Evolutionary conservation across 2,888 invertebrate genomes (phyloP), one percentile per base, ranked within the genome.

Genomic region (Cryptus armator): DNA sequence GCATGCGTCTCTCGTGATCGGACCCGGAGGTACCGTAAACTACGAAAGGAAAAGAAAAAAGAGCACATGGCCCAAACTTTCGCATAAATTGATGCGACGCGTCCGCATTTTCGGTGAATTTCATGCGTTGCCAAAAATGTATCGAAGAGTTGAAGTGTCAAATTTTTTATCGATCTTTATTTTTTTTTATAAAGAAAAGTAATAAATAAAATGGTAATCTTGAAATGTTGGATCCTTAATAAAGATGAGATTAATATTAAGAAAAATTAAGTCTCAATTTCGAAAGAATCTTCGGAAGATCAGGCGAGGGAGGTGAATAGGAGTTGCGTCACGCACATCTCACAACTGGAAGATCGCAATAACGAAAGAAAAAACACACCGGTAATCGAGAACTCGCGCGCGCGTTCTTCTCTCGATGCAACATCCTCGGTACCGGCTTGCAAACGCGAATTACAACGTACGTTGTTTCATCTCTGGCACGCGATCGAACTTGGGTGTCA

Each of bases 401-500:
- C 66, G 72, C 37, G 37, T 44, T 71, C 44, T 16, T 71, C 64
- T 75, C 70, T 71, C 64, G 76, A 81, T 81, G 81, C 81, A 81
- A 81, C 81, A 76, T 81, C 81, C 76, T 81, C 70, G 67, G n/a
- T 37, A 37, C 44, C 56, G 53, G 44, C 66, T 46, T 9, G n/a
- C 9, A 43, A 53, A 53, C 53, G 51, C 72, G 81, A 81, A 81
- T 81, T 81, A 81, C 67, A 81, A 67, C 68, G 62, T 72, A 78
- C 89, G 87, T 86, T 87, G 89, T 86, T 86, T 78, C 83, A 67
- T 87, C 86, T 86, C 86, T 86, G 87, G 89, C 90, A 91, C 91
- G 91, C 91, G 90, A 91, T 91, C 89, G 79, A 86, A 82, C 82
- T 87, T 68, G 62, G 48, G 76, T 88, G 88, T 90, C 87, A 88